Base-by-base conservation (phyloP, 2,113 vertebrate species). In the Myanophis thanlyinensis region DNA sequence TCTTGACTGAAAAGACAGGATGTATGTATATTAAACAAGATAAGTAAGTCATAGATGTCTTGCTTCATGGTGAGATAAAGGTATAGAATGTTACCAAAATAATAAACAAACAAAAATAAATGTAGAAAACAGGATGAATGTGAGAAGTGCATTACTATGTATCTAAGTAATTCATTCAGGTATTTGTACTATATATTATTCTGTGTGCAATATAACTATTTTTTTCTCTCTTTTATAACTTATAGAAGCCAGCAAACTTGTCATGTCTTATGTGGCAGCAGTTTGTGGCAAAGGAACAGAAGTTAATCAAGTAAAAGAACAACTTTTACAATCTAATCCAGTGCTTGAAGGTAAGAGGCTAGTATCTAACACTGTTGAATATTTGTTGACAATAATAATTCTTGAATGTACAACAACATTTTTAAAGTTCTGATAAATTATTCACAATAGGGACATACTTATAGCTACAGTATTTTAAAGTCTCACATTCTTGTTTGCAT, bases 301-400 rank as follows among this genome's bases (percentile, higher is more conserved):
- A 97, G 99, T 99, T 92, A 99, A 99, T 94, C 99, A 99, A 98
- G 99, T 99, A 48, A 99, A 99, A 97, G 99, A 99, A 95, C 99
- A 99, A 95, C 98, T 99, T 97, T 95, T 99, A 93, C 99, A 99
- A 97, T 99, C 99, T 88, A 99, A 99, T 96, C 99, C 99, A 2
- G 99, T 99, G 94, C 98, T 99, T 93, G 99, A 99, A 98, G 99
- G 99, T 99, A 98, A 98, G 98, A 96, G 25, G 88, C 20, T 89
- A 56, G 23, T 0, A 5, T 51, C n/a, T 0, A 9, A 0, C 23
- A 0, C 0, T 0, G 12, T 87, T 85, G 52, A 1, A 3, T 1
- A 0, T 23, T 1, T 86, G 80, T 11, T 12, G 13, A 51, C 1
- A 49, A 2, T 30, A 80, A 93, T 54, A 25, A 5, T 93, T 93